These are phyloP conservation scores for Daktulosphaira vitifoliae DNA, from an alignment of 1,140 invertebrate species.

Conservation along the genomic window DNA sequence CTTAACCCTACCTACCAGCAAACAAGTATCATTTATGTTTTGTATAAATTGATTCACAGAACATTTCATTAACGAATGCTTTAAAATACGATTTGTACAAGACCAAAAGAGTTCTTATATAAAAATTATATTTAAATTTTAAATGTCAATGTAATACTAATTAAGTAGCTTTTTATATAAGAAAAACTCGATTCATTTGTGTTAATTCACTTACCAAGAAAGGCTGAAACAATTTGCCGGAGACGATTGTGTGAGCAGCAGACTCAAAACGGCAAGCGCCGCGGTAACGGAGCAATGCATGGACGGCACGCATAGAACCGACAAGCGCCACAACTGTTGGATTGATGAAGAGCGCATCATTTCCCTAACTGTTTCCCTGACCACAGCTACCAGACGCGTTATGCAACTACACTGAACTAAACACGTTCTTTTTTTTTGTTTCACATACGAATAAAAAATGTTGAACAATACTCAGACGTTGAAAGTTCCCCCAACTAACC, in stretches of 20 bases:
- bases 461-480: no score
- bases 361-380: not conserved
- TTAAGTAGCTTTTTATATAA: no score
- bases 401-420: conserved; percentile 10
- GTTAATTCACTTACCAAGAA: conserved; percentile 14
- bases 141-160: no score
- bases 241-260: not conserved
- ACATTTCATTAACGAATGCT: no score
- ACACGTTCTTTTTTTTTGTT: conserved; percentile 1
- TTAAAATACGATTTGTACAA: no score
- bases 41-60: no score
- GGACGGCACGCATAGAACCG: not conserved
- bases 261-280: not conserved
- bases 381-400: not conserved
- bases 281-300: not conserved
- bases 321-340: not conserved
- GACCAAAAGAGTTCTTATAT: no score
- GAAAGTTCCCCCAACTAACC: no score
- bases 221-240: not conserved
- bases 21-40: no score
- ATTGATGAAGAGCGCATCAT: conserved; percentile 12
- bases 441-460: not conserved
- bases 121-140: no score
- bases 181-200: no score
- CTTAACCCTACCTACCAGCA: no score